Base-by-base conservation (phyloP, 1,140 invertebrate genomes). In the Halictus rubicundus region DNA sequence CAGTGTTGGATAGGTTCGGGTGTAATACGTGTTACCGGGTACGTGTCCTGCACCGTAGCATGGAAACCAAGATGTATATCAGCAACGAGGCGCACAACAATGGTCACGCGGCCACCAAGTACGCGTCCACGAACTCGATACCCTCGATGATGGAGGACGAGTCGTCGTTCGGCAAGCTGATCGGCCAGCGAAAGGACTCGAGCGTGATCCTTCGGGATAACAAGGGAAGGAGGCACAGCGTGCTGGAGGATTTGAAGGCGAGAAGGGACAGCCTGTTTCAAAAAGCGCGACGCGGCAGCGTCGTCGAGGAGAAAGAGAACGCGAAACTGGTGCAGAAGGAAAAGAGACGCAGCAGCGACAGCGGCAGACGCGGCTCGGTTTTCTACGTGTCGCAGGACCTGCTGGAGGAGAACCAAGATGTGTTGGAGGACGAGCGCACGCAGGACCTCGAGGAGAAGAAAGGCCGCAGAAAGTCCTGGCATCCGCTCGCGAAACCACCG, bases 391-490 rank as follows among this genome's bases (percentile, higher is more conserved):
- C 89, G 0, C 87, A 92, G 27, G 90, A 93, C 42, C 80, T 91
- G 0, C 70, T 90, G 0, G 92, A 93, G 66, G 91, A 92, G 72
- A 89, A 89, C 65, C 88, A 84, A 85, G 94, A 91, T 77, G 90
- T 84, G 85, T 88, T 90, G 68, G 74, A 92, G 75, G 23, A 73
- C 77, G 88, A 87, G 37, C 25, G 89, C 87, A 66, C 92, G 3
- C 91, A 92, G 68, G 92, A 89, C 68, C 91, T 82, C 90, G 92
- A 89, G 93, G 88, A 87, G 91, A 94, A 93, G 94, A 94, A 94
- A 94, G 92, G 83, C 64, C 93, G 88, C 0, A 82, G 95, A 19
- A 96, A 96, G 76, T 96, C 96, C 1, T 96, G 96, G 94, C 95
- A 97, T 87, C 95, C 96, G 27, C 80, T 93, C 12, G 89, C 86